These are phyloP conservation scores for Otus sunia DNA, from an alignment of 2,113 vertebrate species.

Conservation along the genomic window DNA sequence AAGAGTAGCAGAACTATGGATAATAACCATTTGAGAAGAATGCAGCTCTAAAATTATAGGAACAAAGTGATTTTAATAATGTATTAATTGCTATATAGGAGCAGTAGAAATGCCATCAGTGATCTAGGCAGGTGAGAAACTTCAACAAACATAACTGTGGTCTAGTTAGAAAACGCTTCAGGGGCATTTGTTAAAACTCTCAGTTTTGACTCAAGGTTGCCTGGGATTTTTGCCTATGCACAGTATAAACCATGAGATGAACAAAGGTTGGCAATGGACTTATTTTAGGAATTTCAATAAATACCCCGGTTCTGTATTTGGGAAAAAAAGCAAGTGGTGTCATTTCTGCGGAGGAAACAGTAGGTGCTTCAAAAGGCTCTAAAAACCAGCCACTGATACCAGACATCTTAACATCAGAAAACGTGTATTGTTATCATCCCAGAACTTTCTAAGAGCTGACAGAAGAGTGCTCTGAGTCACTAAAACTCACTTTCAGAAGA, in stretches of 20 bases:
- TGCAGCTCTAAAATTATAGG: neutral
- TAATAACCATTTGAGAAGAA: neutral
- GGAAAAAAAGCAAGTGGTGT: neutral
- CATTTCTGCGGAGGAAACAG: neutral
- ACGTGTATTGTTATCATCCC: neutral
- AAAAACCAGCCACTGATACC: neutral
- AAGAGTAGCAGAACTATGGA: neutral
- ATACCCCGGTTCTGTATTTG: neutral
- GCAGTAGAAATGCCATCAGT: neutral
- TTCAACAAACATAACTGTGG: neutral
- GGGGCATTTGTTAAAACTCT: neutral
- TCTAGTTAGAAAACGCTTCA: fast-evolving
- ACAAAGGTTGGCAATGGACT: neutral
- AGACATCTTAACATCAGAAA: neutral
- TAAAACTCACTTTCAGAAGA: neutral
- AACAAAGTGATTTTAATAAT: neutral
- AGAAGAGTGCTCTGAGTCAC: neutral
- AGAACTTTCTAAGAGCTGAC: neutral
- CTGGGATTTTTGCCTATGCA: neutral
- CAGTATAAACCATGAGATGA: neutral
- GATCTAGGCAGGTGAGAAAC: neutral
- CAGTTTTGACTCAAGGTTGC: neutral
- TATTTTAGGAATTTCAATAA: neutral
- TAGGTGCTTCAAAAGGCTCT: neutral
- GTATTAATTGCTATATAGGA: neutral